These are phyloP conservation scores for Papilio demoleus DNA, from an alignment of 2,888 invertebrate species.

Conservation along the genomic window DNA sequence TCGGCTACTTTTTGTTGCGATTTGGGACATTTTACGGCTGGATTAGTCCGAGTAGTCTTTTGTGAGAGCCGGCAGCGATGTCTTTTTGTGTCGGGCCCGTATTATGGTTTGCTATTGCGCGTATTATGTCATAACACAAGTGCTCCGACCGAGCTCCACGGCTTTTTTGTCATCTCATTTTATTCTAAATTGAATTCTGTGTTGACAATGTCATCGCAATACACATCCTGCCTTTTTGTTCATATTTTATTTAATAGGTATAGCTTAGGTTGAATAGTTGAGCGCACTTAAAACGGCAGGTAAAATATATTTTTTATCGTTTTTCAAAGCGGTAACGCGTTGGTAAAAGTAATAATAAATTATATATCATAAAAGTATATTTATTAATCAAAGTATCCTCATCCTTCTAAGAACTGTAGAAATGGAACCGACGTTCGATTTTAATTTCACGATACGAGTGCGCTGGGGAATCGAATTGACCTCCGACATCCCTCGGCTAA, in stretches of 20 bases:
- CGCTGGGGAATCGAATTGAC: slow-evolving; percentile 9
- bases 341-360: not conserved
- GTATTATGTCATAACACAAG: slow-evolving; percentile 83
- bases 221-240: slow-evolving; percentile 77
- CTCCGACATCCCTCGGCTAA: slow-evolving; percentile 9
- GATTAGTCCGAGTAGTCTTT: slow-evolving; percentile 76
- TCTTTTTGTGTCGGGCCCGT: slow-evolving; percentile 72
- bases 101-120: slow-evolving; percentile 80
- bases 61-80: slow-evolving; percentile 69
- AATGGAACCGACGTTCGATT: slow-evolving; percentile 8
- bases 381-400: not conserved
- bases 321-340: not conserved
- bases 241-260: slow-evolving; percentile 41
- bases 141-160: slow-evolving; percentile 68
- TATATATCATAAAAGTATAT: not conserved
- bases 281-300: slow-evolving; percentile 16
- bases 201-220: slow-evolving; percentile 75
- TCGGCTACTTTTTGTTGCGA: slow-evolving; percentile 76
- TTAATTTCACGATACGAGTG: slow-evolving; percentile 15
- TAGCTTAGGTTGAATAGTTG: slow-evolving; percentile 22
- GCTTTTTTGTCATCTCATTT: slow-evolving; percentile 71
- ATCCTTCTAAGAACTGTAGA: not conserved
- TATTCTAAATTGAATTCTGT: slow-evolving; percentile 76
- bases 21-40: slow-evolving; percentile 83
- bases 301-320: slow-evolving; percentile 26